Conservation (phyloP, 37 sponge, comb jelly and placozoan species). For the Cliona cf. orientalis region DNA sequence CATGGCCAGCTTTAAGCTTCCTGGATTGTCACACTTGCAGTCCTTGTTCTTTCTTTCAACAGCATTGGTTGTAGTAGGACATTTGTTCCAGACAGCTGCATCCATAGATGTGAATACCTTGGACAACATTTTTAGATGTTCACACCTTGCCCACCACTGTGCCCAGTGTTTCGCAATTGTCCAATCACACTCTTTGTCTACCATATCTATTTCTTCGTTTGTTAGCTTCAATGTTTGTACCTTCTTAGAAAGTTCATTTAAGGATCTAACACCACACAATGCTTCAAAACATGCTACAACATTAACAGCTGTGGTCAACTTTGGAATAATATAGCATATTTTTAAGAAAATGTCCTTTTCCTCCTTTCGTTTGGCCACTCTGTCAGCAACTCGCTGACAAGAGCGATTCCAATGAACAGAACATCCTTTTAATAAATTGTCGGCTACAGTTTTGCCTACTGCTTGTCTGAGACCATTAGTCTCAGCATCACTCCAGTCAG, state of each 20-base stretch:
- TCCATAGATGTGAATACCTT: background rate
- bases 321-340: constrained; percentile 6
- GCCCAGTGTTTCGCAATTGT: constrained; percentile 18
- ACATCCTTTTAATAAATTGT: constrained; percentile 36
- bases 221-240: background rate
- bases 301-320: background rate
- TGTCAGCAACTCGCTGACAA: constrained; percentile 38
- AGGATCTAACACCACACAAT: constrained; percentile 1
- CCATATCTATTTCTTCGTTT: background rate
- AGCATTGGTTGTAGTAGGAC: constrained; percentile 38
- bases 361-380: background rate
- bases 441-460: constrained; percentile 22
- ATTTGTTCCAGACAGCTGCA: background rate
- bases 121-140: constrained; percentile 11
- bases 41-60: constrained; percentile 32
- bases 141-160: constrained; percentile 14
- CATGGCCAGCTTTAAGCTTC: constrained; percentile 11
- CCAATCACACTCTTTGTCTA: constrained; percentile 20
- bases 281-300: constrained; percentile 23
- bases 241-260: background rate
- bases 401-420: constrained; percentile 36
- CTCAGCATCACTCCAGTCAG: constrained; percentile 29
- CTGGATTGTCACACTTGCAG: constrained; percentile 19
- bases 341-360: constrained; percentile 11
- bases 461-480: constrained; percentile 10